phyloP scores from a whole-genome alignment of 2,888 invertebrate genomes.

The Psylliodes chrysocephalus region DNA sequence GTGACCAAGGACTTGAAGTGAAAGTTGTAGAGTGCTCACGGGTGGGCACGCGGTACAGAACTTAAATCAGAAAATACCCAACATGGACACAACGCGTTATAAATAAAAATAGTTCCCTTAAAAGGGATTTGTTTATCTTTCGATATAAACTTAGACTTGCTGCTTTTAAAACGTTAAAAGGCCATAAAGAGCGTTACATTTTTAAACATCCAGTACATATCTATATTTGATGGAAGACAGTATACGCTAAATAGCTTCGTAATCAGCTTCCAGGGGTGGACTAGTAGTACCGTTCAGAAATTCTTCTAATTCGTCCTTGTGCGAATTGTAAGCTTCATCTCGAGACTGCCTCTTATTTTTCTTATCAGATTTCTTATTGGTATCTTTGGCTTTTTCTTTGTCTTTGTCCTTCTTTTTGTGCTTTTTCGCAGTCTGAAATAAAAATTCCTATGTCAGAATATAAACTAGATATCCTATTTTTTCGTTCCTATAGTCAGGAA shows the following conservation, averaged over 20 bases:
- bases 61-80: no score
- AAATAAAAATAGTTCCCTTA: no score
- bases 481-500: neutral
- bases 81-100: no score
- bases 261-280: slow-evolving; percentile 68
- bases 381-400: slow-evolving; percentile 68
- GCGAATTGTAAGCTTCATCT: slow-evolving; percentile 61
- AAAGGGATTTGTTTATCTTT: no score
- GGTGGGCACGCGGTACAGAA: no score
- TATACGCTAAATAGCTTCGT: slow-evolving; percentile 69
- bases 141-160: no score
- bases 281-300: slow-evolving; percentile 69
- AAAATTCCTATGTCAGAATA: no score
- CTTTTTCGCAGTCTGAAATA: slow-evolving; percentile 57
- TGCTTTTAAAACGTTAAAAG: neutral
- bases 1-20: no score
- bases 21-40: no score
- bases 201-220: slow-evolving; percentile 37
- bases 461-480: neutral
- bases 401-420: slow-evolving; percentile 67
- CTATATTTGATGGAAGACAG: slow-evolving; percentile 31
- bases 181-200: neutral
- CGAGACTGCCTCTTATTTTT: slow-evolving; percentile 64
- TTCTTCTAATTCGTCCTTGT: slow-evolving; percentile 70
- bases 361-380: slow-evolving; percentile 58